A percentile compares a stretch with the other conserved stretches of the same genome.
These are phyloP conservation scores for human DNA, from an alignment of 2,113 vertebrate genomes.

Conservation along the genomic window GRCh38 chr6:145287001-145287500, in stretches of 20 bases:
- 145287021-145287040: background rate
- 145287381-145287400: background rate
- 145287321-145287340: background rate
- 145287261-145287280: background rate
- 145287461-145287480: slow-evolving; percentile 25
- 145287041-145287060: background rate
- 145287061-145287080: background rate
- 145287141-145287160: background rate
- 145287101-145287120: background rate
- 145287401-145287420: background rate
- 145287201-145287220: background rate
- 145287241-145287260: background rate
- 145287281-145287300: background rate
- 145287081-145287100: background rate
- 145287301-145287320: background rate
- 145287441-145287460: background rate
- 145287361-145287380: background rate
- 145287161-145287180: background rate
- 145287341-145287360: background rate
- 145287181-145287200: background rate
- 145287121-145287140: background rate
- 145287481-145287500: background rate
- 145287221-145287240: background rate
- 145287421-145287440: background rate
- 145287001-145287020: background rate